Evolutionary conservation across 1,140 invertebrate genomes (phyloP), one percentile per base, ranked within the genome.

Genomic region (Caenorhabditis inopinata): DNA sequence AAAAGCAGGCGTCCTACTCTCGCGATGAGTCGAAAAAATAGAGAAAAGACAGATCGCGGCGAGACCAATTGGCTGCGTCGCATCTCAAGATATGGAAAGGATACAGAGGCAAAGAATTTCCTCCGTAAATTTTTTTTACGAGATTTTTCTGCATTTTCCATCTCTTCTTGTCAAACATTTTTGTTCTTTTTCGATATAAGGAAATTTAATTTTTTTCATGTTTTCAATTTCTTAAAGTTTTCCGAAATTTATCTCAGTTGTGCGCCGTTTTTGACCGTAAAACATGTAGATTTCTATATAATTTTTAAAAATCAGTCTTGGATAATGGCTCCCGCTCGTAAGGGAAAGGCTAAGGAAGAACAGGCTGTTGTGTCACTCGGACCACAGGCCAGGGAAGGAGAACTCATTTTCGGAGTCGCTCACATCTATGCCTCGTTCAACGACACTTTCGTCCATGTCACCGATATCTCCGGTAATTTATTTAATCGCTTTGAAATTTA

Each of bases 381-480:
- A 83, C 97, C 97, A 58, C 96, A 98, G 91, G 95, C 96, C 32
- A 92, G 94, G 82, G 96, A 97, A 88, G 96, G 96, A 77, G 96
- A 99, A 91, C 93, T 94, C 85, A 95, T 99, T 51, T 99, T 99
- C 90, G 97, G 96, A 73, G 96, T 99, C 7, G 97, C 96, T 75
- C 97, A 99, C 90, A 99, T 99, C 87, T 99, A 96, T 90, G 97
- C 97, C 82, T 97, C 95, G 83, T 99, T 99, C 91, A 99, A 99
- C 89, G 97, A 99, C 89, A 99, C 97, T 48, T 99, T 99, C 89
- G 97, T 99, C 7, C 97, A 99, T 91, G 95, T 99, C 45, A 99
- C 97, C 3, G 97, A 99, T 91, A 91, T 99, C 84, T 98, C 97
- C 81, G 97, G 97, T 84, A 93, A 92, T 38, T 68, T 51, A 7